Percentiles rank a stretch among this genome's conserved stretches.
Conservation (phyloP, 2,888 invertebrate genomes). For the Ophonus ardosiacus region DNA sequence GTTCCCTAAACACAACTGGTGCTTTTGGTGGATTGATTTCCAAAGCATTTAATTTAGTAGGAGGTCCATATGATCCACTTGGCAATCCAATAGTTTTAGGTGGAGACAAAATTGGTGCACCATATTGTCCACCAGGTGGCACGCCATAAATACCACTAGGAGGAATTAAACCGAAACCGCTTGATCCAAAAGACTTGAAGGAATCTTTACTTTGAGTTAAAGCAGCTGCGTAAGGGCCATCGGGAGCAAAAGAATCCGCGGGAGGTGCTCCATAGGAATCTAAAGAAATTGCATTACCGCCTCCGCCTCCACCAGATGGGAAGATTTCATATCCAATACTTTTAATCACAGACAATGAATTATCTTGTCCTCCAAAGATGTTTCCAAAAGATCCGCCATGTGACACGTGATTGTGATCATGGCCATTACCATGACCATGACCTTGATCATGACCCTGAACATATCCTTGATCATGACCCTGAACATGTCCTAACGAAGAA, state of each 20-base stretch:
- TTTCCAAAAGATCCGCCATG: slow-evolving; percentile 48
- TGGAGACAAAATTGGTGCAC: slow-evolving; percentile 72
- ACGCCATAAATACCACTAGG: slow-evolving; percentile 82
- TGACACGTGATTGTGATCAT: slow-evolving; percentile 64
- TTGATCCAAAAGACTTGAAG: slow-evolving; percentile 62
- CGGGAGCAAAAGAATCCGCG: slow-evolving; percentile 71
- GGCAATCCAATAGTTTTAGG: slow-evolving; percentile 60
- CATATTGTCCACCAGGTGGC: slow-evolving; percentile 77
- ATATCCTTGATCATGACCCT: too few species aligned
- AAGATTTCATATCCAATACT: slow-evolving; percentile 75
- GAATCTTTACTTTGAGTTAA: slow-evolving; percentile 70
- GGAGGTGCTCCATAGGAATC: slow-evolving; percentile 72
- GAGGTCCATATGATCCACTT: slow-evolving; percentile 67
- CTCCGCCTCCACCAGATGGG: slow-evolving; percentile 64
- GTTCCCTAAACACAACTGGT: slow-evolving; percentile 86
- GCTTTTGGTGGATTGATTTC: slow-evolving; percentile 77
- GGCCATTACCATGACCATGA: slow-evolving; percentile 65
- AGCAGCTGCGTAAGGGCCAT: slow-evolving; percentile 73
- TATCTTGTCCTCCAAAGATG: slow-evolving; percentile 65
- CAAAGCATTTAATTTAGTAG: slow-evolving; percentile 70
- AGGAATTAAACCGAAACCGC: slow-evolving; percentile 77
- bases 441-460: too few species aligned
- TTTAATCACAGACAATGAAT: slow-evolving; percentile 73
- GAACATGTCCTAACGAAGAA: slow-evolving; percentile 69
- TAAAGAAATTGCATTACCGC: slow-evolving; percentile 13